A percentile compares a stretch with the other conserved stretches of the same genome.
These are phyloP conservation scores for Nyctalus aviator DNA, from an alignment of 2,797 vertebrate species.

Conservation along the genomic window DNA sequence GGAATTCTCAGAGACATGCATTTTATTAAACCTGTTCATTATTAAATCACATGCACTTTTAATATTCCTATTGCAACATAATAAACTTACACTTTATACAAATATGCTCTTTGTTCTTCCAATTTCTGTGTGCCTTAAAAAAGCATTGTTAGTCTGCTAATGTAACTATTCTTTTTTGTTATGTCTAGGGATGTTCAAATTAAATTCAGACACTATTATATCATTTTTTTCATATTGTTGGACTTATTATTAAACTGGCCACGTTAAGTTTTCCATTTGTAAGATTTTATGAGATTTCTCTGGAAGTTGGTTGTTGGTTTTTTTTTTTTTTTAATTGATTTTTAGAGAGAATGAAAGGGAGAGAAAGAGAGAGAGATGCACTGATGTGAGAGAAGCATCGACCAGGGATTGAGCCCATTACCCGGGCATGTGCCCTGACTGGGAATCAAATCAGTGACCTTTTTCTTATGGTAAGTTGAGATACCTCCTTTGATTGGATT, in stretches of 20 bases:
- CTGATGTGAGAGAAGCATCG: background rate
- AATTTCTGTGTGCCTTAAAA: background rate
- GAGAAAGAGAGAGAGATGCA: background rate
- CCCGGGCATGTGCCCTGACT: background rate
- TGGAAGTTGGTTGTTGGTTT: constrained; percentile 5
- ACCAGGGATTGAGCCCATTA: background rate
- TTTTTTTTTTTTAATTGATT: background rate
- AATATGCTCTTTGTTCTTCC: background rate
- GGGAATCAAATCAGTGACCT: background rate
- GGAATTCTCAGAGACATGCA: background rate
- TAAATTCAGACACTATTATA: background rate
- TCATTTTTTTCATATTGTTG: constrained; percentile 1
- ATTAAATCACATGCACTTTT: constrained; percentile 37
- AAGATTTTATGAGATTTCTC: constrained; percentile 32
- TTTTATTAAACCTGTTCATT: background rate
- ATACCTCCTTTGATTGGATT: background rate
- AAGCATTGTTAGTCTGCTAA: background rate
- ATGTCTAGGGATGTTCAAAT: constrained; percentile 35
- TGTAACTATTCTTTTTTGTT: constrained; percentile 16
- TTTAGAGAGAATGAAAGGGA: background rate
- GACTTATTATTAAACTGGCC: background rate
- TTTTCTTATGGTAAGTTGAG: background rate
- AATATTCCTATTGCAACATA: background rate
- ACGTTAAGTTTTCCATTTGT: background rate
- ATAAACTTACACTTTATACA: background rate